Evolutionary conservation across 2,888 invertebrate genomes (phyloP).

Genomic region (Platycheirus rosarum): DNA sequence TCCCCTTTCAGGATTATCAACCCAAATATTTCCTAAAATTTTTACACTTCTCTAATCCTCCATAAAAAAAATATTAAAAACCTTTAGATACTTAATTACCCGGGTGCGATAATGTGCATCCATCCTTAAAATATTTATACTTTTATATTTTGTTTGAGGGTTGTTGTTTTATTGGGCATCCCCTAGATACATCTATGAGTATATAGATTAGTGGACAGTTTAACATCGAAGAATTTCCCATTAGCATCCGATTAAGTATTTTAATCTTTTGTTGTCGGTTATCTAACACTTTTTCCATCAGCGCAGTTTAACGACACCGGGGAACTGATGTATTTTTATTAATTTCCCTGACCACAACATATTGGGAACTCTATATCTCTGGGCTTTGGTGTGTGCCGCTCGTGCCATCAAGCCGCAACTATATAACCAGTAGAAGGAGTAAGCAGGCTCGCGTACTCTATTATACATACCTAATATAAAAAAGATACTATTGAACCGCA

Average conservation of each 20-base stretch:
- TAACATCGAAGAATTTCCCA: conserved; percentile 45
- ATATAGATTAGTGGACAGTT: conserved; percentile 38
- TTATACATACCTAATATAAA: background rate
- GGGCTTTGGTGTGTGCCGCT: conserved; percentile 63
- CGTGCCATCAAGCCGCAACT: conserved; percentile 30
- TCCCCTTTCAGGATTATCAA: conserved; percentile 63
- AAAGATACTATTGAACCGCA: conserved; percentile 47
- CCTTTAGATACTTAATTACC: conserved; percentile 66
- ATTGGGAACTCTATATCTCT: conserved; percentile 39
- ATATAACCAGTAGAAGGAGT: conserved; percentile 25
- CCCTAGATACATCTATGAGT: too few relatives aligned
- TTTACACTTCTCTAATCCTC: conserved; percentile 43
- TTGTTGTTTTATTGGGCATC: background rate
- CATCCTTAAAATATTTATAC: conserved; percentile 59
- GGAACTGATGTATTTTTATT: conserved; percentile 49
- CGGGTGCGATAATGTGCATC: conserved; percentile 67
- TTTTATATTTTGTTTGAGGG: conserved; percentile 29
- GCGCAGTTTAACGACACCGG: conserved; percentile 1
- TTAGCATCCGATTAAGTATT: conserved; percentile 5
- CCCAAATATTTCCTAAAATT: conserved; percentile 20
- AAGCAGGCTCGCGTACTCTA: background rate
- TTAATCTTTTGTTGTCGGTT: conserved; percentile 21
- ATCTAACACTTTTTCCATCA: conserved; percentile 26
- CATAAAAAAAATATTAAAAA: conserved; percentile 18
- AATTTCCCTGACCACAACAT: conserved; percentile 65